phyloP scores from a whole-genome alignment of 2,113 vertebrate genomes.

The Sterna hirundo region DNA sequence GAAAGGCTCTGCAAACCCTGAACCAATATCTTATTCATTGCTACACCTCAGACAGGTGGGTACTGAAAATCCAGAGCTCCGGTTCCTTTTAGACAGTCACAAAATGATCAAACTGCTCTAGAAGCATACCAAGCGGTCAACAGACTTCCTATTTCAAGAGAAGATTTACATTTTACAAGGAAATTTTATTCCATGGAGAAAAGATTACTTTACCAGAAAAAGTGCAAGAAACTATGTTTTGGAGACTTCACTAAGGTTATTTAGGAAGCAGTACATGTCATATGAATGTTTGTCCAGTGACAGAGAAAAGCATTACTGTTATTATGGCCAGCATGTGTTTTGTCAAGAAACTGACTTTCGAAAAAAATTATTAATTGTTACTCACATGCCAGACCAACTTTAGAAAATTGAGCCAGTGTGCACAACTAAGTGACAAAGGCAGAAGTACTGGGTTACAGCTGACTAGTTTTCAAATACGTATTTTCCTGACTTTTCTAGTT shows the following conservation, averaged over 20 bases:
- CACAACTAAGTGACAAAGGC: not conserved
- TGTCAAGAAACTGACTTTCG: not conserved
- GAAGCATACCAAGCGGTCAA: not conserved
- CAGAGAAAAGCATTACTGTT: not conserved
- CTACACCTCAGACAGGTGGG: not conserved
- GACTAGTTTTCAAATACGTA: not conserved
- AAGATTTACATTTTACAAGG: not conserved
- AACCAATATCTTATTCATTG: not conserved
- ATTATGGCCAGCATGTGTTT: not conserved
- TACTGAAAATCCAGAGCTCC: not conserved
- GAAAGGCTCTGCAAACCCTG: not conserved
- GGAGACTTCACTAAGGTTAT: not conserved
- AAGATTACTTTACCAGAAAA: not conserved
- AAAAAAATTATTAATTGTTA: not conserved
- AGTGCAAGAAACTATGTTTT: not conserved
- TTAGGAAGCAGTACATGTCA: not conserved
- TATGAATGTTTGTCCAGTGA: not conserved
- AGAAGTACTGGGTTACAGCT: not conserved
- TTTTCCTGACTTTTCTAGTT: not conserved
- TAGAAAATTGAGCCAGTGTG: not conserved
- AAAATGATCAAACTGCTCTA: not conserved
- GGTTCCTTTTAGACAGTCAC: not conserved
- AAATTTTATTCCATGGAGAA: not conserved
- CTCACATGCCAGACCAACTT: not conserved
- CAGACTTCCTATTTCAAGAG: not conserved